Conservation (phyloP, 2,113 vertebrate genomes). For the Cheirogaleus medius region DNA sequence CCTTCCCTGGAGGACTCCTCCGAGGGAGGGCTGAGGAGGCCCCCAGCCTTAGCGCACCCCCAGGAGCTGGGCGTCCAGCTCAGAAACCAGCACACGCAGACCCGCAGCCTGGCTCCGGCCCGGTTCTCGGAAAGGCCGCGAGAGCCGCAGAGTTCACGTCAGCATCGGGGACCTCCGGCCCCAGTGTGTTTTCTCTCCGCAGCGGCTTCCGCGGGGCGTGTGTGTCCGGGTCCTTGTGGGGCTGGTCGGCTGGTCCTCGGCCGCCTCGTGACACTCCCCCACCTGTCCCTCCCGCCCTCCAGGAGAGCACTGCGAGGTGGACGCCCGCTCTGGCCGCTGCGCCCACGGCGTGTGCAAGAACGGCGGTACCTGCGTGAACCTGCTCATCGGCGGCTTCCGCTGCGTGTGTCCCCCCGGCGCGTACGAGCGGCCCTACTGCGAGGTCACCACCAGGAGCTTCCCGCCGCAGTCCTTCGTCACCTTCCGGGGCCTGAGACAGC, state of each 20-base stretch:
- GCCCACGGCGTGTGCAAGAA: constrained; percentile 86
- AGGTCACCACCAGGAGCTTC: constrained; percentile 88
- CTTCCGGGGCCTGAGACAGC: constrained; percentile 89
- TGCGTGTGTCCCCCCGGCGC: constrained; percentile 85
- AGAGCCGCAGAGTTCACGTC: not conserved
- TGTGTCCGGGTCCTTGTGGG: fast-evolving
- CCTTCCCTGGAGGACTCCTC: not conserved
- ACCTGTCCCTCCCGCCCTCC: not conserved
- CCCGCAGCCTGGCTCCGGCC: fast-evolving
- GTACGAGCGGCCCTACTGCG: constrained; percentile 87
- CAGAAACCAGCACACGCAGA: fast-evolving
- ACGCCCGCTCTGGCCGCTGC: constrained; percentile 84
- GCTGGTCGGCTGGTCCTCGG: fast-evolving
- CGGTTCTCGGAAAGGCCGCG: no score
- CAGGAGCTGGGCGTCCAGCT: not conserved
- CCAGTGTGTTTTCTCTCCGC: fast-evolving
- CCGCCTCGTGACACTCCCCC: not conserved
- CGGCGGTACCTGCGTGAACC: constrained; percentile 88
- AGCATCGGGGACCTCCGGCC: fast-evolving
- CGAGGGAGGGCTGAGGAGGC: not conserved
- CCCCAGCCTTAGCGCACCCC: fast-evolving
- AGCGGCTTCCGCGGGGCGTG: fast-evolving
- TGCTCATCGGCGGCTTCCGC: constrained; percentile 88
- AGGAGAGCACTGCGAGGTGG: constrained; percentile 89
- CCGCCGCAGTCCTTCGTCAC: constrained; percentile 88